A percentile compares a stretch with the other conserved stretches of the same genome.
phyloP scores from a whole-genome alignment of 2,888 invertebrate genomes.

The Ypsolopha scabrella region DNA sequence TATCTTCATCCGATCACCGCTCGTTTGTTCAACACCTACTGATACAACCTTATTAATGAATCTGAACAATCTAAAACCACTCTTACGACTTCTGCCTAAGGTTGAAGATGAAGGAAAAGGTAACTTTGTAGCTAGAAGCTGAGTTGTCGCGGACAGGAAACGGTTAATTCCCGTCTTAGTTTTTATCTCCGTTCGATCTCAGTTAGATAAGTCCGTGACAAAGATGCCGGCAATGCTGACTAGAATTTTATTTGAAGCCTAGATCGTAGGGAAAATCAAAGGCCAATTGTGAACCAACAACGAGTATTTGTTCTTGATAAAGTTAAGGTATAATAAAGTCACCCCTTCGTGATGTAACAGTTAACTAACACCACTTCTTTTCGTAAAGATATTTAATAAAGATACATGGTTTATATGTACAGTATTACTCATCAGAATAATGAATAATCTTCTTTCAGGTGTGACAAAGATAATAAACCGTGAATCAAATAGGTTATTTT shows the following conservation, averaged over 20 bases:
- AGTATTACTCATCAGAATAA: no score
- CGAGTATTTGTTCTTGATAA: no score
- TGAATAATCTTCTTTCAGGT: no score
- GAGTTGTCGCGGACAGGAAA: slow-evolving; percentile 1
- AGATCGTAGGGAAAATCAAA: no score
- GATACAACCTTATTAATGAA: not conserved
- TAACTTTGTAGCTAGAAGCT: not conserved
- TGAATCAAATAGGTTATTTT: no score
- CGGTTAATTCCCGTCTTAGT: slow-evolving; percentile 1
- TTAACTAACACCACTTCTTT: no score
- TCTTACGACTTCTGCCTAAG: not conserved
- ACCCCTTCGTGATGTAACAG: no score
- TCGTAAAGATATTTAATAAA: no score
- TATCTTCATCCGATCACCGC: slow-evolving; percentile 19
- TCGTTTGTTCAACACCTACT: slow-evolving; percentile 19
- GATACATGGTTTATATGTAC: no score
- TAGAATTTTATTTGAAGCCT: not conserved
- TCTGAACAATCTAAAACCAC: not conserved
- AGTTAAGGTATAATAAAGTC: no score
- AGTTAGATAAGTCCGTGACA: not conserved
- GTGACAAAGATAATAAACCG: no score
- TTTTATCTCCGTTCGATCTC: slow-evolving; percentile 1
- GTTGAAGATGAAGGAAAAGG: not conserved
- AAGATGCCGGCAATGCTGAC: not conserved
- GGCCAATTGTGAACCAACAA: no score